Conservation (phyloP, 2,113 vertebrate species). For the Salvelinus sp. region DNA sequence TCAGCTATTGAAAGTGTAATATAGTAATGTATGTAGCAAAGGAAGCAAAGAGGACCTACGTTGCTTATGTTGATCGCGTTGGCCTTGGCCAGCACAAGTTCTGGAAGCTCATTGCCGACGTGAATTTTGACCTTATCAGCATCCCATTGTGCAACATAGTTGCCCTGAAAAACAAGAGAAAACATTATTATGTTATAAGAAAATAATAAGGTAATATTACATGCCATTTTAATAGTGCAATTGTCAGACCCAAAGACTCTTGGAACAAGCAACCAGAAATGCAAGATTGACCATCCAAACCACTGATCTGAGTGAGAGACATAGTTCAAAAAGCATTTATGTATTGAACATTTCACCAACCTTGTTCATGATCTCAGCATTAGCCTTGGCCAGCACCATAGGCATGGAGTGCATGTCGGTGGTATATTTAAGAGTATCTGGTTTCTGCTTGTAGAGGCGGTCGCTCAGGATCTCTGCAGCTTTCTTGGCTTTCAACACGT, state of each 20-base stretch:
- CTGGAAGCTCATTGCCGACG: slow-evolving; percentile 84
- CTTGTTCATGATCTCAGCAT: slow-evolving; percentile 88
- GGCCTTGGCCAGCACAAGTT: slow-evolving; percentile 83
- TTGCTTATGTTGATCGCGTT: slow-evolving; percentile 87
- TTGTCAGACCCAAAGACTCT: neutral
- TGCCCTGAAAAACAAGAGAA: slow-evolving; percentile 64
- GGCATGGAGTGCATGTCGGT: slow-evolving; percentile 82
- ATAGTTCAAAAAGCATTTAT: neutral
- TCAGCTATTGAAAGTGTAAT: neutral
- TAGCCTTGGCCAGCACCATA: slow-evolving; percentile 89
- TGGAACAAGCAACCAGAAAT: neutral
- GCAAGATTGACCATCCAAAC: neutral
- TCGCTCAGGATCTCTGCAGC: slow-evolving; percentile 91
- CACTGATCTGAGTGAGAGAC: neutral
- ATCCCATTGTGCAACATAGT: slow-evolving; percentile 92
- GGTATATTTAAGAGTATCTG: slow-evolving; percentile 80
- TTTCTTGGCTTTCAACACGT: slow-evolving; percentile 85
- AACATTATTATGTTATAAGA: slow-evolving; percentile 9
- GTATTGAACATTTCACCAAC: slow-evolving; percentile 61
- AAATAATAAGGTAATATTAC: neutral
- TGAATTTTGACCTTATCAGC: slow-evolving; percentile 86
- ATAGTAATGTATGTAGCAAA: neutral
- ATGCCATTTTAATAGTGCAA: neutral
- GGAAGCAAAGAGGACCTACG: slow-evolving; percentile 62
- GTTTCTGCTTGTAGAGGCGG: slow-evolving; percentile 83